Evolutionary conservation across 2,888 invertebrate species (phyloP).

Genomic region (Lasius platythorax): DNA sequence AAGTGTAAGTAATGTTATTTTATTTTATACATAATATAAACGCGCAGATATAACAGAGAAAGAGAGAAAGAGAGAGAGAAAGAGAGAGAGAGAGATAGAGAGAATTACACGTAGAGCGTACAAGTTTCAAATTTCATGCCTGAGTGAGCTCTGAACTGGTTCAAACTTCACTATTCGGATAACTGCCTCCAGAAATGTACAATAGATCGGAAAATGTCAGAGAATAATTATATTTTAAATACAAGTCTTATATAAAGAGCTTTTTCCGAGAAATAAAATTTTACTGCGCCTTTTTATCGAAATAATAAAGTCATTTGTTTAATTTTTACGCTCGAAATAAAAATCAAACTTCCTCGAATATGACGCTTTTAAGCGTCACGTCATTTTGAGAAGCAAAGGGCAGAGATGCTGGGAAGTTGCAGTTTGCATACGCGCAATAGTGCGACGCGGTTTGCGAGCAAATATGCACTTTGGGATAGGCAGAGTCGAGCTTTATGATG

Average conservation of each 20-base stretch:
- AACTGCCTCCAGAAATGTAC: slow-evolving; percentile 1
- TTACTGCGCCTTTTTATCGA: neutral
- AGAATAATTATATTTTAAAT: slow-evolving; percentile 11
- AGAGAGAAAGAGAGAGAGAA: neutral
- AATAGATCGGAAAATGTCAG: slow-evolving; percentile 12
- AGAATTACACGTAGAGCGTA: slow-evolving; percentile 4
- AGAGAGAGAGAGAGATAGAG: neutral
- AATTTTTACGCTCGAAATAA: neutral
- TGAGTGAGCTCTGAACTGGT: neutral
- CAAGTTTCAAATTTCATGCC: slow-evolving; percentile 38
- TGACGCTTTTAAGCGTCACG: neutral
- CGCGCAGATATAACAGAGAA: neutral
- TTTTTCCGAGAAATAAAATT: neutral
- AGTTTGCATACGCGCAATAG: slow-evolving; percentile 18
- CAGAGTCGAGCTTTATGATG: slow-evolving; percentile 57
- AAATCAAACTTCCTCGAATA: neutral
- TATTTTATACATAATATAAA: slow-evolving; percentile 9
- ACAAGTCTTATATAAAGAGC: neutral
- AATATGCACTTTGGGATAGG: slow-evolving; percentile 39
- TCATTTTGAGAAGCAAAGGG: neutral
- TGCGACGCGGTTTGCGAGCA: slow-evolving; percentile 23
- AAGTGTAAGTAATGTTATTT: neutral
- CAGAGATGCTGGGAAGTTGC: neutral
- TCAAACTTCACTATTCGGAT: slow-evolving; percentile 35
- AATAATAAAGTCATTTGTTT: slow-evolving; percentile 4